Conservation (phyloP, 1,140 invertebrate genomes). For the Cheumatopsyche charites region DNA sequence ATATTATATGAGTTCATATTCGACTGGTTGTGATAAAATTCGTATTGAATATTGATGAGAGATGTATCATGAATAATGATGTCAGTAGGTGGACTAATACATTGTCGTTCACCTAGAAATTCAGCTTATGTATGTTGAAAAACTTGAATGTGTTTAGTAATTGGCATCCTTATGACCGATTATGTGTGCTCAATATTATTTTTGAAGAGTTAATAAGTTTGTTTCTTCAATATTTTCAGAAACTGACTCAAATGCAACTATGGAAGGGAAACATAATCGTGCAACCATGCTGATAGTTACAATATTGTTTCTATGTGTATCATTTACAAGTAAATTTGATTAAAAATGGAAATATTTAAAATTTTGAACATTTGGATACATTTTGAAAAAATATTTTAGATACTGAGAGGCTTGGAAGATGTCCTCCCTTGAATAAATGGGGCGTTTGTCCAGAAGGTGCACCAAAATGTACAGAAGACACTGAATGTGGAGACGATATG, state of each 20-base stretch:
- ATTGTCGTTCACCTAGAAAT: slow-evolving; percentile 12
- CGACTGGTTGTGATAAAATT: slow-evolving; percentile 5
- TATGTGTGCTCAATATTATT: background rate
- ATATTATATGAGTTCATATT: background rate
- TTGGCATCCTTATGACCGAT: background rate
- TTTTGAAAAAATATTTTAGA: slow-evolving; percentile 15
- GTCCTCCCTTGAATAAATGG: slow-evolving; percentile 47
- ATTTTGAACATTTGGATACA: background rate
- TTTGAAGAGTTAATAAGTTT: background rate
- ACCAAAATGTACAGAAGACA: slow-evolving; percentile 51
- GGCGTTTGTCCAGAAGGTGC: slow-evolving; percentile 53
- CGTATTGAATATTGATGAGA: slow-evolving; percentile 5
- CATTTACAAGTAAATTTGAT: slow-evolving; percentile 31
- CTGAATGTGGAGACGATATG: slow-evolving; percentile 54
- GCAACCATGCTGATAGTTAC: slow-evolving; percentile 43
- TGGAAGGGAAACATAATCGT: slow-evolving; percentile 42
- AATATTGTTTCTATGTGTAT: slow-evolving; percentile 31
- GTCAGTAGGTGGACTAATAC: slow-evolving; percentile 20
- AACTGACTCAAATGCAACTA: slow-evolving; percentile 43
- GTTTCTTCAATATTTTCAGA: slow-evolving; percentile 16
- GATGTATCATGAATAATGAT: slow-evolving; percentile 20
- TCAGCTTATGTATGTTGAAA: background rate
- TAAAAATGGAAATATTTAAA: background rate
- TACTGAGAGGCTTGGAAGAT: slow-evolving; percentile 40
- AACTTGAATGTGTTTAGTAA: background rate